A percentile compares a stretch with the other conserved stretches of the same genome.
Evolutionary conservation across 2,888 invertebrate genomes (phyloP).

Genomic region (Aplocera efformata): DNA sequence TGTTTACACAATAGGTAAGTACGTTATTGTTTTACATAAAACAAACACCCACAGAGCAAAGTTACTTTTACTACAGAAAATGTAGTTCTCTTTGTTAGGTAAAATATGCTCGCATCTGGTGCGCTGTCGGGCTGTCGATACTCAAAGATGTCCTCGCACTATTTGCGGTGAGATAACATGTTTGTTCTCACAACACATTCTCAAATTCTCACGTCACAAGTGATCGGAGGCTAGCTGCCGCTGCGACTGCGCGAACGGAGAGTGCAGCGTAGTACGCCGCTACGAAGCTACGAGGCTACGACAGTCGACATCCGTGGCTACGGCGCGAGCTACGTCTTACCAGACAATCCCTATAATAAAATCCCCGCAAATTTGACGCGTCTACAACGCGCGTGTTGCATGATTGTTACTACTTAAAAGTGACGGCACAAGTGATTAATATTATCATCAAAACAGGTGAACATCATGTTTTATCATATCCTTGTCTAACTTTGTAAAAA

Average conservation of each 20-base stretch:
- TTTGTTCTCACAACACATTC: slow-evolving; percentile 34
- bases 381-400: slow-evolving; percentile 55
- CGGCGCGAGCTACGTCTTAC: slow-evolving; percentile 35
- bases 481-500: slow-evolving; percentile 51
- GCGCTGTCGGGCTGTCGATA: slow-evolving; percentile 17
- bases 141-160: slow-evolving; percentile 24
- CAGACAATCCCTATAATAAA: slow-evolving; percentile 17
- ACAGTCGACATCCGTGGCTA: slow-evolving; percentile 55
- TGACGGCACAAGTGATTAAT: slow-evolving; percentile 67
- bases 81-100: too few relatives aligned
- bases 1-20: too few relatives aligned
- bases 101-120: not conserved
- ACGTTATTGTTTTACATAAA: too few relatives aligned
- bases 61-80: too few relatives aligned
- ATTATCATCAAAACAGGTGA: slow-evolving; percentile 66
- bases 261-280: slow-evolving; percentile 39
- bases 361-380: slow-evolving; percentile 25
- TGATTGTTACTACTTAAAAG: slow-evolving; percentile 57
- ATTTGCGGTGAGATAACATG: slow-evolving; percentile 23
- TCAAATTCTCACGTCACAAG: slow-evolving; percentile 28
- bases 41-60: too few relatives aligned
- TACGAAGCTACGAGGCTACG: slow-evolving; percentile 37
- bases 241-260: slow-evolving; percentile 69
- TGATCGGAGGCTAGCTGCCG: slow-evolving; percentile 28
- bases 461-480: slow-evolving; percentile 49